These are phyloP conservation scores for Monopterus albus DNA, from an alignment of 2,113 vertebrate genomes.

Conservation along the genomic window DNA sequence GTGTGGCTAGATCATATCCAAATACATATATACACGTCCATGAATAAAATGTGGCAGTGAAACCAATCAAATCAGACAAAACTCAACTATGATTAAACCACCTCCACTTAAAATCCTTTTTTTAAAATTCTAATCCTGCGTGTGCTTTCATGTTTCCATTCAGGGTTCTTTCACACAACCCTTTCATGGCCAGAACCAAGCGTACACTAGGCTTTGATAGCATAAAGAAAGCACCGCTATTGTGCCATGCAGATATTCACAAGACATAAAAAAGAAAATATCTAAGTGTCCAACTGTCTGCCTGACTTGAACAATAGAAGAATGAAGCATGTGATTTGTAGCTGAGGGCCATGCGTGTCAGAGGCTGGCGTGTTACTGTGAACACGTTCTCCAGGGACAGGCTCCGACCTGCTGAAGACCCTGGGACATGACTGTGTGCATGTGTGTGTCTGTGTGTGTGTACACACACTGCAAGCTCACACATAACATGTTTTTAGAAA, in stretches of 20 bases:
- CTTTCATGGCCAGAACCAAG: slow-evolving; percentile 47
- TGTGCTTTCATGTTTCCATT: slow-evolving; percentile 67
- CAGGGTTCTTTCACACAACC: slow-evolving; percentile 36
- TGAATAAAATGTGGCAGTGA: too few relatives aligned
- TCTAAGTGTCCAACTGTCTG: slow-evolving; percentile 65
- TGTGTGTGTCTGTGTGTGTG: slow-evolving; percentile 39
- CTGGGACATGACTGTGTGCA: slow-evolving; percentile 33
- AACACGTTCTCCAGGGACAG: slow-evolving; percentile 72
- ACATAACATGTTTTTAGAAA: slow-evolving; percentile 35
- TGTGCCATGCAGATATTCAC: slow-evolving; percentile 63
- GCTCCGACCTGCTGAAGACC: slow-evolving; percentile 68
- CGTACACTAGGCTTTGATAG: slow-evolving; percentile 59
- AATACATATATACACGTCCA: too few relatives aligned
- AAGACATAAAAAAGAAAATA: slow-evolving; percentile 65
- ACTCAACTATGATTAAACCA: slow-evolving; percentile 9
- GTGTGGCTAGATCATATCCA: neutral
- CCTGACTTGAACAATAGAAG: slow-evolving; percentile 62
- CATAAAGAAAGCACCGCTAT: slow-evolving; percentile 52
- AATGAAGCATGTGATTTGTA: slow-evolving; percentile 59
- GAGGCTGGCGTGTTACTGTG: slow-evolving; percentile 64
- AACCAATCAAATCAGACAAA: slow-evolving; percentile 37
- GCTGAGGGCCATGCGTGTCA: slow-evolving; percentile 66
- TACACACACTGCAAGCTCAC: slow-evolving; percentile 9
- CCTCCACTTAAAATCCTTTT: slow-evolving; percentile 26
- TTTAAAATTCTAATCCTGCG: slow-evolving; percentile 50